Conservation (phyloP, 2,888 invertebrate species). For the Stomorhina lunata region DNA sequence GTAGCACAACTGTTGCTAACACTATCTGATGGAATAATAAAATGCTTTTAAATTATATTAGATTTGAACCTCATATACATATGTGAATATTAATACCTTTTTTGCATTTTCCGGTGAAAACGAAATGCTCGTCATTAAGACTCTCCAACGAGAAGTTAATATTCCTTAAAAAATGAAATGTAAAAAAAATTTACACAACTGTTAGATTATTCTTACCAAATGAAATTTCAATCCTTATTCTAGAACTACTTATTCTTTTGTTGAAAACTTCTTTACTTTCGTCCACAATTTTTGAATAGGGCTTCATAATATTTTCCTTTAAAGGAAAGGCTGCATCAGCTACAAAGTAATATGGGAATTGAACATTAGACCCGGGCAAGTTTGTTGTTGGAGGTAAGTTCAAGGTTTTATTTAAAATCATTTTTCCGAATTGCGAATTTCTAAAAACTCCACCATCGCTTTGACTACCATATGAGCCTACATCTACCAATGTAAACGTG, state of each 20-base stretch:
- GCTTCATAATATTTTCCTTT: too few species aligned
- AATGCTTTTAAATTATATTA: too few species aligned
- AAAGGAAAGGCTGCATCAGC: slow-evolving; percentile 24
- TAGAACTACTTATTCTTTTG: background rate
- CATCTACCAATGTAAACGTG: background rate
- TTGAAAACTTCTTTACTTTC: background rate
- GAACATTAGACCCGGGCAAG: slow-evolving; percentile 6
- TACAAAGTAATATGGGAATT: background rate
- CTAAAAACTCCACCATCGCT: background rate
- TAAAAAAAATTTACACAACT: background rate
- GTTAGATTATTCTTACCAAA: background rate
- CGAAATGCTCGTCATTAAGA: background rate
- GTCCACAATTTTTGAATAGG: background rate
- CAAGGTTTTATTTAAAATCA: background rate
- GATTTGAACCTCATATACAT: background rate
- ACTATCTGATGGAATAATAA: too few species aligned
- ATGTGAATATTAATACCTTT: background rate
- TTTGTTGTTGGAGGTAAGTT: background rate
- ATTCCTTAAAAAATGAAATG: slow-evolving; percentile 3
- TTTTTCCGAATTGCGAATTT: background rate
- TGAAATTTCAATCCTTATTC: background rate
- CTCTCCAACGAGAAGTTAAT: slow-evolving; percentile 8
- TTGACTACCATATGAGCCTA: background rate
- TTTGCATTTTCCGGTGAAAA: slow-evolving; percentile 11
- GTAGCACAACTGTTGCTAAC: background rate